These are phyloP conservation scores for Archegozetes longisetosus DNA, from an alignment of 1,140 invertebrate genomes.

Conservation along the genomic window DNA sequence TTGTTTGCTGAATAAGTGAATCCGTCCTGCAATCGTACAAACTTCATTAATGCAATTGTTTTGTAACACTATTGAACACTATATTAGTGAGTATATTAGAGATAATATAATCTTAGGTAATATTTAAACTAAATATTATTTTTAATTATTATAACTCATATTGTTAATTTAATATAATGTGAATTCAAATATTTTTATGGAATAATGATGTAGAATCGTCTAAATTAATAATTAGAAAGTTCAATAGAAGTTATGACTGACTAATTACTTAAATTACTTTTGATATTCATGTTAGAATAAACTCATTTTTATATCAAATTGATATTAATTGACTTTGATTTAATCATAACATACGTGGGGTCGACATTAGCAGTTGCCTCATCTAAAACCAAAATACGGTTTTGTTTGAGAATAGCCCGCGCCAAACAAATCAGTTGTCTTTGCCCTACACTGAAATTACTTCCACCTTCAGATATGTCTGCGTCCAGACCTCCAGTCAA, in stretches of 20 bases:
- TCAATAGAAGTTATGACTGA: no score
- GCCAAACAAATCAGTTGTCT: slow-evolving; percentile 50
- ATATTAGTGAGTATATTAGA: no score
- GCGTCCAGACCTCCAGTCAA: slow-evolving; percentile 45
- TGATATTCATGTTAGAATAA: no score
- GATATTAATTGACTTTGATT: background rate
- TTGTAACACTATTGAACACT: no score
- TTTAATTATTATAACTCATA: no score
- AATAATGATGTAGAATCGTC: no score
- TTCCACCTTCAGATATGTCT: slow-evolving; percentile 52
- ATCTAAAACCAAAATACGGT: slow-evolving; percentile 31
- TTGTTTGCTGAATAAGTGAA: slow-evolving; percentile 26
- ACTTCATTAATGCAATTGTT: background rate
- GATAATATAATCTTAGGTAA: no score
- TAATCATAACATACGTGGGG: slow-evolving; percentile 16
- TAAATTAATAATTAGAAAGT: no score
- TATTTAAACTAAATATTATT: no score
- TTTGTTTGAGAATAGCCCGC: slow-evolving; percentile 35
- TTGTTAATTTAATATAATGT: no score
- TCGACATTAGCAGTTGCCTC: slow-evolving; percentile 35
- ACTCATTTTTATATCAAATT: background rate
- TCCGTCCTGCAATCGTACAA: slow-evolving; percentile 27
- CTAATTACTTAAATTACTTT: no score
- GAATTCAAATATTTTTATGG: no score
- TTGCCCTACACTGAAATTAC: slow-evolving; percentile 65